phyloP scores from a whole-genome alignment of 2,888 invertebrate genomes.

The Napeogenes sylphis region DNA sequence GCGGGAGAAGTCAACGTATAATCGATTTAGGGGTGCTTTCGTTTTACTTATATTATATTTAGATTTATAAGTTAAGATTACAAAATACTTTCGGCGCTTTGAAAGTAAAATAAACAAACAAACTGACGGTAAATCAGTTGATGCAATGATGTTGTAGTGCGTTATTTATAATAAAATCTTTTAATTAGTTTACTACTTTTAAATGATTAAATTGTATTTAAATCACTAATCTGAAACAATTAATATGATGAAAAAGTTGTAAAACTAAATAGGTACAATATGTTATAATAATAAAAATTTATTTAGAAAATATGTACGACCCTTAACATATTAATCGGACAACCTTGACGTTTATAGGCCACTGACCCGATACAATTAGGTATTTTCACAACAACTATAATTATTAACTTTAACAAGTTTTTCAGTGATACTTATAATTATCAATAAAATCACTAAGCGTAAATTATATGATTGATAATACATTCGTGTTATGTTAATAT shows the following conservation, averaged over 20 bases:
- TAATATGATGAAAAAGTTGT: not conserved
- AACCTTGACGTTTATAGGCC: slow-evolving; percentile 65
- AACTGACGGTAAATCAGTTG: slow-evolving; percentile 36
- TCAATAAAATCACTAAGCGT: slow-evolving; percentile 8
- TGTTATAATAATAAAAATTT: not conserved
- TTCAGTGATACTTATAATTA: slow-evolving; percentile 18
- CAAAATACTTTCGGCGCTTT: slow-evolving; percentile 21
- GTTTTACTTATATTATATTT: not conserved
- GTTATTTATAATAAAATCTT: not conserved
- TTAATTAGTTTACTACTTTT: not conserved
- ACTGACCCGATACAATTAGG: slow-evolving; percentile 43
- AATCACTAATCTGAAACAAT: not conserved
- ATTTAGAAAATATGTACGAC: slow-evolving; percentile 34
- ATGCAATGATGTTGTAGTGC: slow-evolving; percentile 29
- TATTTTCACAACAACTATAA: slow-evolving; percentile 23
- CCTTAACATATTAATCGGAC: slow-evolving; percentile 37
- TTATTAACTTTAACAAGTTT: slow-evolving; percentile 11
- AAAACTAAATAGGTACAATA: not conserved
- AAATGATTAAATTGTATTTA: not conserved
- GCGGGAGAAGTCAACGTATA: slow-evolving; percentile 50
- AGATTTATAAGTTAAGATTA: slow-evolving; percentile 18
- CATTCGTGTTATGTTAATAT: not conserved
- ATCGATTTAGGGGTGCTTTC: slow-evolving; percentile 3
- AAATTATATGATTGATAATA: not conserved
- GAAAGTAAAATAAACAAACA: slow-evolving; percentile 52